Evolutionary conservation across 2,113 vertebrate species (phyloP), one percentile per base, ranked within the genome.

Genomic region (Cercocebus atys): DNA sequence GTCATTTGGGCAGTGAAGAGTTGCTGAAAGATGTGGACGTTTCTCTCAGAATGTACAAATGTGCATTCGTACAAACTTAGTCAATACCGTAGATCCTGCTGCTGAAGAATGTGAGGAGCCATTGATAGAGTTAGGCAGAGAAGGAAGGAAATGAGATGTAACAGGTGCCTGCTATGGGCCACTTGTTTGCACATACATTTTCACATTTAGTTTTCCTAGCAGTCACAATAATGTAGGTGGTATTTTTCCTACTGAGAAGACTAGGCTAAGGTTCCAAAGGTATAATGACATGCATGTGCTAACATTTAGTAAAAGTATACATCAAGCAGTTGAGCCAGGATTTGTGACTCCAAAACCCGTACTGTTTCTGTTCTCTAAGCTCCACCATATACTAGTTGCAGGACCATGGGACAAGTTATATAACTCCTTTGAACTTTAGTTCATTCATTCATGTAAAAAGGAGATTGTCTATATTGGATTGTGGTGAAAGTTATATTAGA

Each of bases 401-500:
- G 81, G 30, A 64, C 18, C 38, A n/a, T 75, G 30, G 45, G 3
- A 50, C 14, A 80, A 90, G n/a, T 93, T 86, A n/a, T 8, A 3
- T 52, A 43, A 79, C 57, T 79, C 30, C 40, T 88, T 55, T 94
- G 76, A 82, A 73, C 8, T 7, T 73, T 6, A 47, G 30, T 47
- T 93, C 38, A 38, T 64, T 87, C 52, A 50, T 38, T 70, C 18
- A 30, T 81, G 43, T 22, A n/a, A 61, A 87, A 79, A 86, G 70
- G 66, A 61, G 72, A 57, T 47, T 86, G 16, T 78, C 22, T 78
- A 0, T 81, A 32, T 18, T 89, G 81, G n/a, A 94, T 93, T 96
- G 38, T 92, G 57, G 22, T 94, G 17, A 80, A 95, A 92, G 38
- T 72, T 79, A 97, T 90, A 64, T 97, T 66, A 88, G 72, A 80